Evolutionary conservation across 2,888 invertebrate genomes (phyloP).

Genomic region (Cabera pusaria): DNA sequence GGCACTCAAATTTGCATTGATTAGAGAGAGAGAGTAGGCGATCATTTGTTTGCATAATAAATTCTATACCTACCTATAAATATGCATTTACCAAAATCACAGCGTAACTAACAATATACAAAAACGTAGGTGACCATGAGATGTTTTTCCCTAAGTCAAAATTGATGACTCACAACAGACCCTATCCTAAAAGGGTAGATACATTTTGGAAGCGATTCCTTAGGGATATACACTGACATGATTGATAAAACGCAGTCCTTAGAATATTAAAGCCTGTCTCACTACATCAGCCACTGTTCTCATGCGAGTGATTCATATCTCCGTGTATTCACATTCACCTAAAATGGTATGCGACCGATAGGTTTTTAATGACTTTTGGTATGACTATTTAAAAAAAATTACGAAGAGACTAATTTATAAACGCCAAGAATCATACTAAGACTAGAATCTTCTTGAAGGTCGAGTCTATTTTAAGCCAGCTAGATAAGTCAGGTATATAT

Average conservation of each 20-base stretch:
- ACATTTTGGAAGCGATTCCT: too few relatives aligned
- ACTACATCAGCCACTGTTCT: slow-evolving; percentile 50
- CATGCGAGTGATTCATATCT: slow-evolving; percentile 60
- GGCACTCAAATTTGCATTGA: background rate
- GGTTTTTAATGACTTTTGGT: slow-evolving; percentile 27
- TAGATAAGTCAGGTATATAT: background rate
- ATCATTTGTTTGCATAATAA: too few relatives aligned
- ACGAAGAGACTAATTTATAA: slow-evolving; percentile 3
- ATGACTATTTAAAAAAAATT: background rate
- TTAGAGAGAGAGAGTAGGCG: background rate
- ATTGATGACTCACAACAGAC: slow-evolving; percentile 26
- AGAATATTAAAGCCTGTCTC: slow-evolving; percentile 11
- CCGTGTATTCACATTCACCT: slow-evolving; percentile 45
- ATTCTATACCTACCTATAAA: too few relatives aligned
- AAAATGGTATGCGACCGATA: slow-evolving; percentile 35
- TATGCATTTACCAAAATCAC: too few relatives aligned
- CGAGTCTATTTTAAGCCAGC: background rate
- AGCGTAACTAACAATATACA: too few relatives aligned
- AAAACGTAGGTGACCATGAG: too few relatives aligned
- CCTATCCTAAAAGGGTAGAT: slow-evolving; percentile 13
- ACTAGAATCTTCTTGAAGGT: background rate
- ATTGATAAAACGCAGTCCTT: slow-evolving; percentile 22
- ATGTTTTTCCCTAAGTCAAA: too few relatives aligned
- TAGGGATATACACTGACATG: slow-evolving; percentile 35
- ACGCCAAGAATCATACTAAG: slow-evolving; percentile 6